Evolutionary conservation across 1,140 invertebrate genomes (phyloP), one percentile per base, ranked within the genome.

Genomic region (Drosophila orena): DNA sequence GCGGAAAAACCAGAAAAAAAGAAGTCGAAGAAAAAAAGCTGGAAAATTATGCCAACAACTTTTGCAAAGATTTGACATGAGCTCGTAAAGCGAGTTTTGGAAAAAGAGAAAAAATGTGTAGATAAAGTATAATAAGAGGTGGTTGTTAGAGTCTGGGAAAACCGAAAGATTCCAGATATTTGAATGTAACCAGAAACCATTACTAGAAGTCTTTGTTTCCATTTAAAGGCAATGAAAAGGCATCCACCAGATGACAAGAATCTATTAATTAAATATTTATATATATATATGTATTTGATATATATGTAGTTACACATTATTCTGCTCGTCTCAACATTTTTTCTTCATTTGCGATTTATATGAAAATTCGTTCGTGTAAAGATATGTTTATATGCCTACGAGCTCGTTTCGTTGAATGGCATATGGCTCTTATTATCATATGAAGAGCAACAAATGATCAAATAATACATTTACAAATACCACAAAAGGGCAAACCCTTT

Each of bases 31-130:
- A 53, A 60, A 73, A 38, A 34, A 14, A 44, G 17, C 42, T 4
- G n/a, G 8, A 50, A 74, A 75, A 56, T 65, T 75, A 75, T 74
- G 59, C 46, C 44, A 44, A 64, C 38, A 75, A 75, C 53, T 75
- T 72, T 75, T 75, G 59, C 52, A 57, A 75, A 66, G 61, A 64
- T 37, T 42, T 22, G 64, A 24, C 35, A 57, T 70, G 64, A 27
- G 47, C 66, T 47, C 54, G 53, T 58, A 47, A 42, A 60, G 15
- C 27, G 75, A 47, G 72, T 75, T 64, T 37, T 10, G 40, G 12
- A 0, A 4, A 34, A n/a, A 6, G 17, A 2, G 20, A 10, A 30
- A 30, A 66, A 22, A 17, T 2, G 12, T 2, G 5, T 2, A 14
- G 14, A 38, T 22, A 22, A 64, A 24, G 12, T 4, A 1, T 4